Base-by-base conservation (phyloP, 2,113 vertebrate species). In the Notiomystis cincta region DNA sequence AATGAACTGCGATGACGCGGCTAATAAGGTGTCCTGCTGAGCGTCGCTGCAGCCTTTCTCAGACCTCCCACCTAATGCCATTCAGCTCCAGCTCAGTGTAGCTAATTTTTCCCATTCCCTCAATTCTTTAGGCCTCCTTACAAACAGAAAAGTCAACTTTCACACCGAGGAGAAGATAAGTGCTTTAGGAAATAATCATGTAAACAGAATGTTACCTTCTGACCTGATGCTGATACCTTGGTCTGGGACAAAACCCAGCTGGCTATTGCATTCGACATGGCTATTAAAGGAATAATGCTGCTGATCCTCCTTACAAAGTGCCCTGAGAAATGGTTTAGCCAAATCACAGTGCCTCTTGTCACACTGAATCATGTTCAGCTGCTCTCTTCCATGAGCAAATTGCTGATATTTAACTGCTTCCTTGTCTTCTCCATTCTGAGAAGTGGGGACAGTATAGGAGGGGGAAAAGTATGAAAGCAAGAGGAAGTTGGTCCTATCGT, bases 141-240 rank as follows among this genome's bases (percentile, higher is more conserved):
- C 98, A 98, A 98, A 98, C 98, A 95, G 97, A 97, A 98, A 99
- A 99, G 98, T 99, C 98, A 98, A 98, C 98, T 98, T 98, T 99
- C 98, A 98, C 98, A 98, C 97, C 97, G 97, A 98, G 94, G 97
- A 98, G 98, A 97, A 98, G 98, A 98, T 97, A 98, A 98, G 98
- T 98, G 98, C 98, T 99, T 99, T 98, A 99, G 99, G 98, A 99
- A 98, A 98, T 97, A 98, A 98, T 98, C 98, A 35, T 99, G 98
- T 99, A 99, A 99, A 99, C 99, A 99, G 98, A 98, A 97, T 97
- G 98, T 99, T 99, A 99, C 98, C 98, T 99, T 98, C 98, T 99
- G 99, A 99, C 99, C 99, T 98, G 98, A 95, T 95, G 98, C 98
- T 98, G 98, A 98, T 98, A 98, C 98, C 99, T 98, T 98, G 97